Percentiles rank a stretch among this genome's conserved stretches.
Evolutionary conservation across 1,140 invertebrate genomes (phyloP).

Genomic region (Drosophila orena): DNA sequence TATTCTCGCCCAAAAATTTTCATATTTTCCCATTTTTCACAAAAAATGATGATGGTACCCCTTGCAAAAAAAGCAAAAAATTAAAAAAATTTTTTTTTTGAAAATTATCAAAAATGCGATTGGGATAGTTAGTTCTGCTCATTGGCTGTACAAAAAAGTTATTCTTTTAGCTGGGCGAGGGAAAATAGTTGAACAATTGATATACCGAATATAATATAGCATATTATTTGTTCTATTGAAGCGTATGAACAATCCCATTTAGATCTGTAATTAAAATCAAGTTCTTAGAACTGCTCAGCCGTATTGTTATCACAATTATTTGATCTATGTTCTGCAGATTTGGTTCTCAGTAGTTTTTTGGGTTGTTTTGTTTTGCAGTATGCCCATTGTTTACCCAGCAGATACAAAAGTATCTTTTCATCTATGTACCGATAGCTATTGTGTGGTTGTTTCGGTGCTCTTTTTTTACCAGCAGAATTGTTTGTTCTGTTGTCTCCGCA

Average conservation of each 20-base stretch:
- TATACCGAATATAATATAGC: too few relatives aligned
- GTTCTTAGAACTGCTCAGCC: neutral
- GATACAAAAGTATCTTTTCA: constrained; percentile 51
- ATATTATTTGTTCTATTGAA: too few relatives aligned
- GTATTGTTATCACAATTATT: neutral
- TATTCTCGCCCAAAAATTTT: too few relatives aligned
- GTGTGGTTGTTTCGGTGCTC: constrained; percentile 46
- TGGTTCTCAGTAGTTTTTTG: constrained; percentile 1
- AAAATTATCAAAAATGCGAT: too few relatives aligned
- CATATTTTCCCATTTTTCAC: too few relatives aligned
- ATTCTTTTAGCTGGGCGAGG: too few relatives aligned
- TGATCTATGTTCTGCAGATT: constrained; percentile 7
- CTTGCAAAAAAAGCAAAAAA: too few relatives aligned
- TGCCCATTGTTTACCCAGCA: constrained; percentile 46
- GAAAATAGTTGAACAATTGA: too few relatives aligned
- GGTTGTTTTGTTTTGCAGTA: constrained; percentile 9
- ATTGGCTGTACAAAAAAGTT: too few relatives aligned
- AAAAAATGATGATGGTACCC: too few relatives aligned
- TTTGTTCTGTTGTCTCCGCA: constrained; percentile 65
- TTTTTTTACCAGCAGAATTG: constrained; percentile 64
- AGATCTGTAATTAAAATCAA: neutral
- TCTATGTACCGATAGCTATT: constrained; percentile 33
- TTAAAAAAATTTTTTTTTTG: too few relatives aligned
- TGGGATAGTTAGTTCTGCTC: too few relatives aligned
- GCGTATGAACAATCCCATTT: neutral